A percentile compares a stretch with the other conserved stretches of the same genome.
Evolutionary conservation across 2,113 vertebrate species (phyloP).

Genomic region (Morphnarchus princeps): DNA sequence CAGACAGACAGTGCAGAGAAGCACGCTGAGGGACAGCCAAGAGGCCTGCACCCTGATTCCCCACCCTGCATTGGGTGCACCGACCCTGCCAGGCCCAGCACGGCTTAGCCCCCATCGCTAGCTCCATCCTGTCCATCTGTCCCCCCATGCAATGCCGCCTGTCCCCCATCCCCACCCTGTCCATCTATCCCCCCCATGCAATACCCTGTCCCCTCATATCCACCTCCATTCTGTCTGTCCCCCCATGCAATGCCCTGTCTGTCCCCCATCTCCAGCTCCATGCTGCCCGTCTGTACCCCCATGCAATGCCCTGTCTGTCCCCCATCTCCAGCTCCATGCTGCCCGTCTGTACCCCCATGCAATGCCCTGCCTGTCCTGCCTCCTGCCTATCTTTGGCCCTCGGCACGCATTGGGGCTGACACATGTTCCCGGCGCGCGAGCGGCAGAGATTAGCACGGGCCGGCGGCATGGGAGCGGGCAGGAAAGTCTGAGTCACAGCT

Average conservation of each 20-base stretch:
- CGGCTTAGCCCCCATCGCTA: neutral
- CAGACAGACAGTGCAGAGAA: neutral
- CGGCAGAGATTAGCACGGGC: constrained; percentile 30
- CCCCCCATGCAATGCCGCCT: neutral
- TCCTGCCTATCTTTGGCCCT: constrained; percentile 32
- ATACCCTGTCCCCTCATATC: neutral
- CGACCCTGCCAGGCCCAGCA: neutral
- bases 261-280: neutral
- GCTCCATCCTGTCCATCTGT: neutral
- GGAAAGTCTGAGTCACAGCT: constrained; percentile 18
- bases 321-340: neutral
- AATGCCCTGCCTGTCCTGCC: neutral
- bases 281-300: neutral
- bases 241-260: neutral
- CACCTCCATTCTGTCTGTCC: neutral
- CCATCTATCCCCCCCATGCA: neutral
- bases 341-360: neutral
- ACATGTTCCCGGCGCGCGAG: constrained; percentile 20
- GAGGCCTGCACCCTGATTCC: neutral
- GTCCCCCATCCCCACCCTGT: neutral
- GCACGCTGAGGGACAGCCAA: neutral
- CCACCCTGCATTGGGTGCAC: neutral
- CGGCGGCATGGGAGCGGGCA: neutral
- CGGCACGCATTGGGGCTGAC: constrained; percentile 5
- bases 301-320: neutral